Base-by-base conservation (phyloP, 2,888 invertebrate species). In the Cosmia trapezina region DNA sequence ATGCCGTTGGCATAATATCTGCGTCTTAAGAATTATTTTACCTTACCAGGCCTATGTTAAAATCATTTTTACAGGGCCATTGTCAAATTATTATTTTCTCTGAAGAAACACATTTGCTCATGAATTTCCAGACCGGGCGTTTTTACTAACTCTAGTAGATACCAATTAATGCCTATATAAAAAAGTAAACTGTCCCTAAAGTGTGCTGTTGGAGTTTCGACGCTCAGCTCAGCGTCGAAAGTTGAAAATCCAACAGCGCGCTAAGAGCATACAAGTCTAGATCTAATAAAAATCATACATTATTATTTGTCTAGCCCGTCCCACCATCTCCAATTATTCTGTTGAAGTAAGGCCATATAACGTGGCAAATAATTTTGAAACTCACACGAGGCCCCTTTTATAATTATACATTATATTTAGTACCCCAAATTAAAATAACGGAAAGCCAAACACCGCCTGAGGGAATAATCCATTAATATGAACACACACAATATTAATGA, bases 381-480 rank as follows among this genome's bases (percentile, higher is more conserved):
- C 37, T 11, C 33, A 12, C 19, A 41, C 5, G 9, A 53, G 22
- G 54, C 43, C 33, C 22, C 66, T 59, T 57, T 54, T 56, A 56
- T 49, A 67, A 72, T 72, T 33, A 47, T 22, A 67, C 47, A 60
- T 47, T 74, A 33, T 47, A 62, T 73, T 65, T 62, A 80, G 54
- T 57, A 81, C 47, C 60, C 22, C 57, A 68, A 69, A 80, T 80
- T 77, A 81, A 77, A 80, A 80, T 81, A 54, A 76, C 62, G 37
- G 70, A 66, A 81, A 72, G 69, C 62, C 66, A 72, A 76, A 77
- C 61, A 67, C 12, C 41, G n/a, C 82, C 64, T 59, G 6, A 60
- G 81, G 73, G 84, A 83, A 67, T 75, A 78, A 84, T 84, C 62
- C 63, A 78, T 85, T 84, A 80, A 74, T 74, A 83, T 56, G 64